phyloP scores from a whole-genome alignment of 2,888 invertebrate species.

The Drosophila paracracens region DNA sequence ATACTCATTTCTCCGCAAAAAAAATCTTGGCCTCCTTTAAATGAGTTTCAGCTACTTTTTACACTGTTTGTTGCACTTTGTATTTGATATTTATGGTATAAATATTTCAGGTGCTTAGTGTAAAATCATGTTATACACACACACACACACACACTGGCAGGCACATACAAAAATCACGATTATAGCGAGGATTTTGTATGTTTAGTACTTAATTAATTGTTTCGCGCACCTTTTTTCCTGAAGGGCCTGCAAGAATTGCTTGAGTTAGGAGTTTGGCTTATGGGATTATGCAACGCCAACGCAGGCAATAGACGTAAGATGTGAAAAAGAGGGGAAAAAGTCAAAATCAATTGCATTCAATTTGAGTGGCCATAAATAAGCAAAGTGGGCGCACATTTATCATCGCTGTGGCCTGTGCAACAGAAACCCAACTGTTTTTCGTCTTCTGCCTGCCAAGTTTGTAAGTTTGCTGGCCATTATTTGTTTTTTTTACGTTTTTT shows the following conservation, averaged over 20 bases:
- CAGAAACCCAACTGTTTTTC: constrained; percentile 52
- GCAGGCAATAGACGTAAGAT: constrained; percentile 20
- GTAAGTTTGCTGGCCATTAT: constrained; percentile 55
- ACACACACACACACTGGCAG: constrained; percentile 37
- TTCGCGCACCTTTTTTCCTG: constrained; percentile 49
- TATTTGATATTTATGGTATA: constrained; percentile 48
- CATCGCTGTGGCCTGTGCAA: constrained; percentile 48
- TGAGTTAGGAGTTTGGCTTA: constrained; percentile 36
- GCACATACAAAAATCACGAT: constrained; percentile 25
- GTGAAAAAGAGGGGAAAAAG: constrained; percentile 16
- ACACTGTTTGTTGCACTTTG: constrained; percentile 55
- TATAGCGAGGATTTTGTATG: constrained; percentile 29
- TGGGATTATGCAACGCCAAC: constrained; percentile 75
- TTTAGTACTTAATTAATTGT: constrained; percentile 36
- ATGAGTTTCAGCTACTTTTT: constrained; percentile 31
- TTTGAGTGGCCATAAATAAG: constrained; percentile 76
- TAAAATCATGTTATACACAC: constrained; percentile 58
- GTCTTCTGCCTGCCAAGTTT: constrained; percentile 3
- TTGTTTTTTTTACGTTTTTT: constrained; percentile 33
- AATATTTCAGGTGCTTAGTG: constrained; percentile 62
- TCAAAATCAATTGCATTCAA: constrained; percentile 78
- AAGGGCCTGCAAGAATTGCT: constrained; percentile 42
- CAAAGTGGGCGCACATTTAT: constrained; percentile 68
- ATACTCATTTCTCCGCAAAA: constrained; percentile 82
- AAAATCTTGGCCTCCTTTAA: constrained; percentile 53